phyloP scores from a whole-genome alignment of 2,888 invertebrate genomes.

The Scelioninae gen. 1 region DNA sequence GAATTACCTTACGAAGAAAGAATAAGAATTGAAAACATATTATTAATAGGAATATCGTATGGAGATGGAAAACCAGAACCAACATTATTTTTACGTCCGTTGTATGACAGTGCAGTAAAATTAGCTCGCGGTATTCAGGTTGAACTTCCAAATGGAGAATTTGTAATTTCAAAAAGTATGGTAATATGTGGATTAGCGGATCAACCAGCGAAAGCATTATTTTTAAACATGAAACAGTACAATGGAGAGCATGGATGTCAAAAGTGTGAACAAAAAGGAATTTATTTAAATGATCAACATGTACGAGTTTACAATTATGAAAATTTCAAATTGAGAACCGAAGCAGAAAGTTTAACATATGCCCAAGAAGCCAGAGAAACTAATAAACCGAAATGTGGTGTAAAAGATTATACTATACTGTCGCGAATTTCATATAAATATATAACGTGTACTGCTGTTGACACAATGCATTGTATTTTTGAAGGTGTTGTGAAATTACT shows the following conservation, averaged over 20 bases:
- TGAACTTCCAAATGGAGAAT: not conserved
- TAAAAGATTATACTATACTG: slow-evolving; percentile 61
- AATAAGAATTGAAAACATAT: no score
- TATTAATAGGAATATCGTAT: no score
- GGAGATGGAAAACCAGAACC: no score
- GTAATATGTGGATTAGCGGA: slow-evolving; percentile 39
- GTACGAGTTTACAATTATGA: slow-evolving; percentile 3
- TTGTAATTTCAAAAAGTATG: slow-evolving; percentile 1
- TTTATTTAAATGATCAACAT: not conserved
- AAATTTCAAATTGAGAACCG: slow-evolving; percentile 41
- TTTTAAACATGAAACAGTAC: no score
- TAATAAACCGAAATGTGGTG: slow-evolving; percentile 43
- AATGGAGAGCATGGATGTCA: no score
- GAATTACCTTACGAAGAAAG: no score
- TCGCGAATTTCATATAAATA: slow-evolving; percentile 44
- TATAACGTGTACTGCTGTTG: slow-evolving; percentile 45
- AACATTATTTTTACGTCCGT: no score
- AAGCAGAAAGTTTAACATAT: slow-evolving; percentile 30
- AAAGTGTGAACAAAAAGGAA: no score
- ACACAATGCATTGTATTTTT: slow-evolving; percentile 66
- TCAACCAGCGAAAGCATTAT: slow-evolving; percentile 52
- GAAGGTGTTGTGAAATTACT: slow-evolving; percentile 46
- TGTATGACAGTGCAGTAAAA: slow-evolving; percentile 3
- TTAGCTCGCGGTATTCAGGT: slow-evolving; percentile 6
- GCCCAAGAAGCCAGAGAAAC: slow-evolving; percentile 47